A percentile compares a stretch with the other conserved stretches of the same genome.
Conservation (phyloP, 2,113 vertebrate genomes). For the Oreotrochilus melanogaster region DNA sequence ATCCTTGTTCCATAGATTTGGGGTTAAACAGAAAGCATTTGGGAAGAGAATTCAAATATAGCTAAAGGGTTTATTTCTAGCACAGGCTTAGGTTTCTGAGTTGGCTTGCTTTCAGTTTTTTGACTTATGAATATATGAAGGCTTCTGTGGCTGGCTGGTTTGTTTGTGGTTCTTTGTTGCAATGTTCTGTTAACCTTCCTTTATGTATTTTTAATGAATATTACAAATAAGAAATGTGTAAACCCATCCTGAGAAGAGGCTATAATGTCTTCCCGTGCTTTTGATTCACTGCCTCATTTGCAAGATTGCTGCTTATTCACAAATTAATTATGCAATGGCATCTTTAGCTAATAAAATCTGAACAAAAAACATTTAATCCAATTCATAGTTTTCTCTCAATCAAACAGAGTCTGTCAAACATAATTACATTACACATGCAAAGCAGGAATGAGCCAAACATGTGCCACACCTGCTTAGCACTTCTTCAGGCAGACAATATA, state of each 20-base stretch:
- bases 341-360: slow-evolving; percentile 81
- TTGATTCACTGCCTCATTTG: slow-evolving; percentile 69
- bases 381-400: slow-evolving; percentile 72
- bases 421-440: slow-evolving; percentile 80
- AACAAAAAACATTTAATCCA: slow-evolving; percentile 83
- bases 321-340: slow-evolving; percentile 79
- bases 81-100: not conserved
- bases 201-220: slow-evolving; percentile 60
- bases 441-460: slow-evolving; percentile 75
- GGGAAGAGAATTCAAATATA: not conserved
- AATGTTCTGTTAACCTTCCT: slow-evolving; percentile 45
- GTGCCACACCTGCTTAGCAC: slow-evolving; percentile 78
- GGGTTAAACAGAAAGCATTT: not conserved
- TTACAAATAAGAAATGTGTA: slow-evolving; percentile 47
- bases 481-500: slow-evolving; percentile 60
- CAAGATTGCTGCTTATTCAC: slow-evolving; percentile 75
- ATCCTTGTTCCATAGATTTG: not conserved
- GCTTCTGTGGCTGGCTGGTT: slow-evolving; percentile 32
- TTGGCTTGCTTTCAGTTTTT: slow-evolving; percentile 35
- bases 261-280: slow-evolving; percentile 51
- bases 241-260: slow-evolving; percentile 44
- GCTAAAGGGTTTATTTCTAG: not conserved
- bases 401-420: slow-evolving; percentile 77
- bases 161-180: slow-evolving; percentile 44
- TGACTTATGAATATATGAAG: slow-evolving; percentile 32